Base-by-base conservation (phyloP, 2,888 invertebrate genomes). In the Lepidonotus clava region DNA sequence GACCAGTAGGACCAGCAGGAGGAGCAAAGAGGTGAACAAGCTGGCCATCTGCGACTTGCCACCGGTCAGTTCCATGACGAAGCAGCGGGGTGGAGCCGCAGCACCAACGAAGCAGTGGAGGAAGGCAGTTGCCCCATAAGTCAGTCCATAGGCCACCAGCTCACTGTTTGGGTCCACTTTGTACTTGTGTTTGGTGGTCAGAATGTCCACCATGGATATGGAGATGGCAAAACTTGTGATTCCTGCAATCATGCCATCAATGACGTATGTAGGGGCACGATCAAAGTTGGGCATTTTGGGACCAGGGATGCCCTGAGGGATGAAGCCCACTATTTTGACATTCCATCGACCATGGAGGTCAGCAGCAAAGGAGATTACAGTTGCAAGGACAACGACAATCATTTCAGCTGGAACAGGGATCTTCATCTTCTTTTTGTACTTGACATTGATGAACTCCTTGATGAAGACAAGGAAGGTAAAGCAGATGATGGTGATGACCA, bases 401-500 rank as follows among this genome's bases (percentile, higher is more conserved):
- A 94, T 89, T 88, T 94, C 94, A 2, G 92, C 92, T 8, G 94
- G 94, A 61, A 94, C 92, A 0, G 98, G 98, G 87, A 97, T 95
- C 0, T 97, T 97, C 83, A 97, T 95, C 76, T 89, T 90, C 24
- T 89, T 89, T 86, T 91, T 92, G 84, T 92, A 89, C n/a, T 91
- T 91, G 83, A 89, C 86, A 51, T 94, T 93, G 34, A 95, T 87
- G 56, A 91, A 87, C 85, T 94, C 92, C 88, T 94, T 95, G 40
- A 93, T 91, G 71, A 96, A 90, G 0, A 96, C 94, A 51, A 97
- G 95, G 83, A 96, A 91, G 40, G 95, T 89, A 83, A 97, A 96
- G 0, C 96, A 95, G 83, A 96, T 94, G 28, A 95, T 89, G 0
- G 97, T 97, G 83, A 97, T 95, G 32, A 95, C 92, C 51, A 96